These are phyloP conservation scores for Ficedula albicollis DNA, from an alignment of 2,797 vertebrate species.

Conservation along the genomic window DNA sequence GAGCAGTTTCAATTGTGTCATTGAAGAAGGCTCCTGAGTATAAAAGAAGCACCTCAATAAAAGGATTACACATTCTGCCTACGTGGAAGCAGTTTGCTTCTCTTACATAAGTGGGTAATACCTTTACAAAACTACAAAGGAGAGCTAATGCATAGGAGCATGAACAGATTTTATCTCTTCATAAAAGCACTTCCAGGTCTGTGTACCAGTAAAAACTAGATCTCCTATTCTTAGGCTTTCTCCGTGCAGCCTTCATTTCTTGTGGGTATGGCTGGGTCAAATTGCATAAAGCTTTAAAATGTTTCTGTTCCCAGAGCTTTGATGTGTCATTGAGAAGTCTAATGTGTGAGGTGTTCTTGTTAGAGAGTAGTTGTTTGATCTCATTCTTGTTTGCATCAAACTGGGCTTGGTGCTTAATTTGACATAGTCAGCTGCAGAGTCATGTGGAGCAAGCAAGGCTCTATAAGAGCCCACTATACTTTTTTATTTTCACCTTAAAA, in stretches of 20 bases:
- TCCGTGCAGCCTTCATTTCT: not conserved
- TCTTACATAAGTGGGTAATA: not conserved
- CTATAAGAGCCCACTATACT: not conserved
- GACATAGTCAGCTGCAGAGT: not conserved
- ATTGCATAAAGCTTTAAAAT: not conserved
- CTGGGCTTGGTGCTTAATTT: not conserved
- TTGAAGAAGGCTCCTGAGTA: not conserved
- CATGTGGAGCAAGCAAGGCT: not conserved
- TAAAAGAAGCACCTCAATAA: not conserved
- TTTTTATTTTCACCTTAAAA: not conserved
- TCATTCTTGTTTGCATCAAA: not conserved
- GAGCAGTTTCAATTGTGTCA: not conserved
- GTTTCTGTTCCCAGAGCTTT: not conserved
- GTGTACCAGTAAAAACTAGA: not conserved
- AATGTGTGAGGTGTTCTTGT: not conserved
- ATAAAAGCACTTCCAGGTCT: not conserved
- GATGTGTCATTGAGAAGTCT: not conserved
- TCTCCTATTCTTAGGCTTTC: not conserved
- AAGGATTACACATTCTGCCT: not conserved
- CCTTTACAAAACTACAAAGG: not conserved
- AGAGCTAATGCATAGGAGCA: not conserved
- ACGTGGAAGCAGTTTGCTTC: not conserved
- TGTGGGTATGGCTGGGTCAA: not conserved
- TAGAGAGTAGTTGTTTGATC: not conserved
- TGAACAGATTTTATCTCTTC: not conserved